Percentiles rank a stretch among this genome's conserved stretches.
Conservation (phyloP, 2,797 vertebrate genomes). For the Pseudomugil gertrudae region DNA sequence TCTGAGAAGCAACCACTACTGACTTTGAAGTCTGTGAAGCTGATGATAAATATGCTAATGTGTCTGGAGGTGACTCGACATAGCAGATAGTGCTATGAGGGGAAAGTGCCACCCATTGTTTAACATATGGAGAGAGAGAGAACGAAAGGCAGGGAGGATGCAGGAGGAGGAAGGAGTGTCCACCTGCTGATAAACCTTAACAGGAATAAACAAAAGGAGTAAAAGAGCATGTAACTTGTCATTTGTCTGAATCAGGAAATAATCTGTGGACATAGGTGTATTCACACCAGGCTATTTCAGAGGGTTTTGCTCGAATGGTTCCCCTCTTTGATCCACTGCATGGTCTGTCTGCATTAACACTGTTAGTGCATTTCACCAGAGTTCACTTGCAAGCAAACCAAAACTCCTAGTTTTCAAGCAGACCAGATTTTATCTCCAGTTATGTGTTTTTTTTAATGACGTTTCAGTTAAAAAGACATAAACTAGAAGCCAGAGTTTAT, state of each 20-base stretch:
- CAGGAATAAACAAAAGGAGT: constrained; percentile 63
- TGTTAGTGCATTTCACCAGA: no score
- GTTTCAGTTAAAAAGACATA: no score
- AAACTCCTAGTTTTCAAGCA: no score
- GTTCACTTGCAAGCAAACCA: no score
- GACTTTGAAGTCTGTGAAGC: constrained; percentile 81
- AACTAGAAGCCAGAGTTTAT: no score
- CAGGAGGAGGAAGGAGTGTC: constrained; percentile 38
- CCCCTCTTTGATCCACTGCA: no score
- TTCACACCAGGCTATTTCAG: no score
- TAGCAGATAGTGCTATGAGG: constrained; percentile 73
- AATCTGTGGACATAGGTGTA: constrained; percentile 32
- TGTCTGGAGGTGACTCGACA: constrained; percentile 77
- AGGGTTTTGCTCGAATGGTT: no score
- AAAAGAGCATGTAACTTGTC: constrained; percentile 59
- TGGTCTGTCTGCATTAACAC: no score
- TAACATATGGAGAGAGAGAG: constrained; percentile 66
- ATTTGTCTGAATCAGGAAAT: constrained; percentile 48
- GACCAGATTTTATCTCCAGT: no score
- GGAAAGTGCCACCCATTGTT: constrained; percentile 76
- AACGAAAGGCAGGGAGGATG: constrained; percentile 25
- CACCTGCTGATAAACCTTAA: constrained; percentile 59
- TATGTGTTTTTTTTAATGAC: no score
- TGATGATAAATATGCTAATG: constrained; percentile 84
- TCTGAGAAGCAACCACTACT: constrained; percentile 67